Conservation (phyloP, 2,888 invertebrate species). For the Troilus luridus region DNA sequence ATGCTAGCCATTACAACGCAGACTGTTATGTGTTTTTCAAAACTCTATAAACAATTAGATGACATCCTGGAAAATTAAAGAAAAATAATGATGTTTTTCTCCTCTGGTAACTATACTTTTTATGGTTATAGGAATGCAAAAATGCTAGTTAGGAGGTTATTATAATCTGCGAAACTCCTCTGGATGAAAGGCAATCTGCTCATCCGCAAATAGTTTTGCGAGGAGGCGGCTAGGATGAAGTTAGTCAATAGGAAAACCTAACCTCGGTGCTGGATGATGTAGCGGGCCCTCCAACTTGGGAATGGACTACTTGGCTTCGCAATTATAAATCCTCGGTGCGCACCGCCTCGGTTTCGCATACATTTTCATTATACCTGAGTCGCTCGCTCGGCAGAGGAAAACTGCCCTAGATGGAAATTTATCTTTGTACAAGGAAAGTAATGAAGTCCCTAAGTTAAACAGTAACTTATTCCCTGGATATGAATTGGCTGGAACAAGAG, state of each 20-base stretch:
- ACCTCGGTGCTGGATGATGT: background rate
- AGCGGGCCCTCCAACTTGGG: background rate
- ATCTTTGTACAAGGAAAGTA: slow-evolving; percentile 58
- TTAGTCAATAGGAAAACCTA: background rate
- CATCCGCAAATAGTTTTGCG: background rate
- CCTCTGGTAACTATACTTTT: too few species aligned
- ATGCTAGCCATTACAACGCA: too few species aligned
- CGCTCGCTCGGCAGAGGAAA: slow-evolving; percentile 19
- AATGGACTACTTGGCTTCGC: slow-evolving; percentile 13
- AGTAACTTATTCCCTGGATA: slow-evolving; percentile 54
- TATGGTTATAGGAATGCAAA: too few species aligned
- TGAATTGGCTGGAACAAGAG: slow-evolving; percentile 57
- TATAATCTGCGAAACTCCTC: background rate
- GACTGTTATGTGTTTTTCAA: too few species aligned
- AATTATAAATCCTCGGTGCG: slow-evolving; percentile 24
- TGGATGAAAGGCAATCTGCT: background rate
- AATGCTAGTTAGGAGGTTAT: background rate
- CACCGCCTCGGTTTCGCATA: slow-evolving; percentile 1
- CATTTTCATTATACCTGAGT: slow-evolving; percentile 36
- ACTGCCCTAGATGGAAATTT: slow-evolving; percentile 55
- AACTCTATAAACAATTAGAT: too few species aligned
- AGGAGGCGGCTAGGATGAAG: background rate
- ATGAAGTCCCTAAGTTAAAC: slow-evolving; percentile 59
- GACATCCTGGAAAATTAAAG: too few species aligned
- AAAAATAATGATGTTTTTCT: too few species aligned